Evolutionary conservation across 2,888 invertebrate genomes (phyloP).

Genomic region (Drosophila bunnanda): DNA sequence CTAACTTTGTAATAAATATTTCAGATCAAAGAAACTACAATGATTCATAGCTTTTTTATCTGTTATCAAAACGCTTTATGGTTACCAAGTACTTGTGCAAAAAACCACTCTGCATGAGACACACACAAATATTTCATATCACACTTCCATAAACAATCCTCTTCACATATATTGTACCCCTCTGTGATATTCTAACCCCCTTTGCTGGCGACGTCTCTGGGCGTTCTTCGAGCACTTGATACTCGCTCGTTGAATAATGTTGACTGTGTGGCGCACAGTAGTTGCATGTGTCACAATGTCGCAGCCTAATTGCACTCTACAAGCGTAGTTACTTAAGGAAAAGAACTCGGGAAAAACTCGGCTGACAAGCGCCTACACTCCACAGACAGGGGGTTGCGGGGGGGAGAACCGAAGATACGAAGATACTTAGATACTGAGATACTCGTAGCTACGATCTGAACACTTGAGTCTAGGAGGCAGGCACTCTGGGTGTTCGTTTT

Average conservation of each 20-base stretch:
- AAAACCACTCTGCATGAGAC: slow-evolving; percentile 21
- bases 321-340: slow-evolving; percentile 68
- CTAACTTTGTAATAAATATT: background rate
- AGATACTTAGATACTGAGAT: slow-evolving; percentile 15
- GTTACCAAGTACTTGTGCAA: slow-evolving; percentile 10
- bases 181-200: slow-evolving; percentile 21
- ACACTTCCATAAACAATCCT: slow-evolving; percentile 14
- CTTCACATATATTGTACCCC: slow-evolving; percentile 9
- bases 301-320: slow-evolving; percentile 73
- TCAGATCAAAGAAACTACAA: background rate
- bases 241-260: slow-evolving; percentile 27
- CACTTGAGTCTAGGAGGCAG: slow-evolving; percentile 13
- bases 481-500: slow-evolving; percentile 55
- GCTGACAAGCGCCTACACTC: slow-evolving; percentile 54
- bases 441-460: slow-evolving; percentile 1
- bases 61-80: slow-evolving; percentile 14
- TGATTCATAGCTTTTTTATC: slow-evolving; percentile 1
- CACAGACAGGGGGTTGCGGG: slow-evolving; percentile 15
- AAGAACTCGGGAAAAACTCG: slow-evolving; percentile 28
- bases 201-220: slow-evolving; percentile 21
- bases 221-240: slow-evolving; percentile 26
- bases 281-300: slow-evolving; percentile 70
- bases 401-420: slow-evolving; percentile 16
- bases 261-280: slow-evolving; percentile 62
- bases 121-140: slow-evolving; percentile 20